Base-by-base conservation (phyloP, 2,797 vertebrate species). In the Neostethus bicornis region DNA sequence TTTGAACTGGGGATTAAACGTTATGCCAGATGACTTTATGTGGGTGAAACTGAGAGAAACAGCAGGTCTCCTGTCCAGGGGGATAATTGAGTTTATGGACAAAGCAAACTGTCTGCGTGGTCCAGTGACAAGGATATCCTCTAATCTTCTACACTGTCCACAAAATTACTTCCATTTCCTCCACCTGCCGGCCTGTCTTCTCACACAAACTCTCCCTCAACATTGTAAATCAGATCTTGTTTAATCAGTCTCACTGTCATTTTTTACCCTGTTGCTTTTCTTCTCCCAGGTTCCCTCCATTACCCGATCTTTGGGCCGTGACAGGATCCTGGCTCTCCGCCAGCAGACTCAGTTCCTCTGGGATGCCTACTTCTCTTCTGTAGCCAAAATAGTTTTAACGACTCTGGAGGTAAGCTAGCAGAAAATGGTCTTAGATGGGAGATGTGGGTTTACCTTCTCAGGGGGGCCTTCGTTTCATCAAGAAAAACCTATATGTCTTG, bases 311-410 rank as follows among this genome's bases (percentile, higher is more conserved):
- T 87, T 92, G 75, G 81, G 88, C 77, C 79, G 79, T 55, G 91
- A 93, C 85, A 88, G 81, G 80, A 92, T 92, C 83, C 46, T 92
- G 87, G 87, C 89, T 39, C 90, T 93, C 67, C 85, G 91, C 70
- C 92, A 93, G 82, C 92, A 93, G 86, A 92, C 90, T 13, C 92
- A 93, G 84, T 92, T 93, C 89, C 90, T 93, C 29, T 93, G 92
- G 92, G 92, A 93, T 4, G 90, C 92, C 69, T 93, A 93, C 84
- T 93, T 93, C 76, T 93, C 92, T 41, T 92, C 91, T 3, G 92
- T 92, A 59, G 86, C 88, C 68, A 93, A 92, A 83, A 93, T 93
- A 69, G 90, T 93, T 85, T 85, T 84, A 82, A 93, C 92, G 17
- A 93, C 92, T 78, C 86, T 93, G 77, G 92, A 93, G 91, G 92